phyloP scores from a whole-genome alignment of 2,888 invertebrate genomes.

The Coremacera marginata region DNA sequence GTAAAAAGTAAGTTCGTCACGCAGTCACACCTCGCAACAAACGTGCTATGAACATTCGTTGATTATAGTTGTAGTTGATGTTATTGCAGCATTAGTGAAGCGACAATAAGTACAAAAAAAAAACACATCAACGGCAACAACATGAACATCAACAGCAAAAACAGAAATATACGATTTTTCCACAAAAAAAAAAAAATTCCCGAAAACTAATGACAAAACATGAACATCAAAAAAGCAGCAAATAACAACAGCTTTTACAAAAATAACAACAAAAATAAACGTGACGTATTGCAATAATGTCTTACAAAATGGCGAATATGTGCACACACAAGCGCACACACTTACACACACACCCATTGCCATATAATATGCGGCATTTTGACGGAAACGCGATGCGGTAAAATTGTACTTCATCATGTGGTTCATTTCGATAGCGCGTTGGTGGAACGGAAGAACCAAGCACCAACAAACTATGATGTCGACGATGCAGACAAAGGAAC shows the following conservation, averaged over 20 bases:
- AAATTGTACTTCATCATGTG: conserved; percentile 15
- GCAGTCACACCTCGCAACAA: not conserved
- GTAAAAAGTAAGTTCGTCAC: not conserved
- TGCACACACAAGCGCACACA: not conserved
- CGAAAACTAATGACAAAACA: no score
- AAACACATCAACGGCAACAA: no score
- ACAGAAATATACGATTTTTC: no score
- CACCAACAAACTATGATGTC: not conserved
- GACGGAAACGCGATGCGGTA: conserved; percentile 12
- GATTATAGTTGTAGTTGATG: not conserved
- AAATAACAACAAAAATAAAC: not conserved
- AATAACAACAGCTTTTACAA: no score
- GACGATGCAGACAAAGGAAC: not conserved
- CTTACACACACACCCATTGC: not conserved
- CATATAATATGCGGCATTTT: conserved; percentile 10
- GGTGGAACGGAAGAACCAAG: not conserved
- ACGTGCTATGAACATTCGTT: not conserved
- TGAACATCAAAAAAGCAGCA: no score
- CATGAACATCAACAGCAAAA: no score
- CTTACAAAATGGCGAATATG: not conserved
- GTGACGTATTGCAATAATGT: conserved; percentile 7
- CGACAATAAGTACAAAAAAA: no score
- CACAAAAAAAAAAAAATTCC: no score
- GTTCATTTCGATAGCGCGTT: not conserved
- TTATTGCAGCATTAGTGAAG: no score